phyloP scores from a whole-genome alignment of 2,797 vertebrate species.

The Rhabdomys pumilio region DNA sequence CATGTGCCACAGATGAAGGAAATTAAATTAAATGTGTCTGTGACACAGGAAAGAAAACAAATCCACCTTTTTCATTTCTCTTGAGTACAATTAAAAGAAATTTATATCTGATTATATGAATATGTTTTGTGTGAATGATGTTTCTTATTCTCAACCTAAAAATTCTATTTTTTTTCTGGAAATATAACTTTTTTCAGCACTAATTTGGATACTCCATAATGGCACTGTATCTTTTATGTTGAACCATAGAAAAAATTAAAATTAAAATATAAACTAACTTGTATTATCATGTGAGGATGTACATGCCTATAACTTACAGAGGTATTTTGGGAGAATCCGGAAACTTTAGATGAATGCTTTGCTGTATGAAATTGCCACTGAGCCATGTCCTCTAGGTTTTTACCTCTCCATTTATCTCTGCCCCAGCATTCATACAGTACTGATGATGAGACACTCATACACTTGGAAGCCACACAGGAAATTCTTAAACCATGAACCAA shows the following conservation, averaged over 20 bases:
- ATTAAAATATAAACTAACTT: neutral
- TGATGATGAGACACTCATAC: neutral
- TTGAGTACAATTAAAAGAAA: slow-evolving; percentile 18
- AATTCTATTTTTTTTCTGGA: neutral
- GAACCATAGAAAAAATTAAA: neutral
- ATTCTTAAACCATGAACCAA: too few relatives aligned
- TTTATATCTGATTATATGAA: neutral
- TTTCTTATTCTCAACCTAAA: neutral
- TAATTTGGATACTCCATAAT: neutral
- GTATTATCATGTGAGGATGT: neutral
- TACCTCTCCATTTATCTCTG: neutral
- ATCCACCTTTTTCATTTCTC: neutral
- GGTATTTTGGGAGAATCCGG: too few relatives aligned
- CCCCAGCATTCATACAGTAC: too few relatives aligned
- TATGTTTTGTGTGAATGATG: neutral
- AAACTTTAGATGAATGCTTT: neutral
- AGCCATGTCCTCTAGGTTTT: neutral
- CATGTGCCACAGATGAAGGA: neutral
- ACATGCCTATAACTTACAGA: neutral
- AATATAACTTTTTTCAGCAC: neutral
- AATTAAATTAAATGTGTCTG: neutral
- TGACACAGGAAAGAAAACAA: neutral
- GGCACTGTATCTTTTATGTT: neutral
- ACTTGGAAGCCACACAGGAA: neutral
- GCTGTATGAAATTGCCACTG: neutral